Evolutionary conservation across 2,797 vertebrate species (phyloP), one percentile per base, ranked within the genome.

Genomic region (Oreonectes daqikongensis): DNA sequence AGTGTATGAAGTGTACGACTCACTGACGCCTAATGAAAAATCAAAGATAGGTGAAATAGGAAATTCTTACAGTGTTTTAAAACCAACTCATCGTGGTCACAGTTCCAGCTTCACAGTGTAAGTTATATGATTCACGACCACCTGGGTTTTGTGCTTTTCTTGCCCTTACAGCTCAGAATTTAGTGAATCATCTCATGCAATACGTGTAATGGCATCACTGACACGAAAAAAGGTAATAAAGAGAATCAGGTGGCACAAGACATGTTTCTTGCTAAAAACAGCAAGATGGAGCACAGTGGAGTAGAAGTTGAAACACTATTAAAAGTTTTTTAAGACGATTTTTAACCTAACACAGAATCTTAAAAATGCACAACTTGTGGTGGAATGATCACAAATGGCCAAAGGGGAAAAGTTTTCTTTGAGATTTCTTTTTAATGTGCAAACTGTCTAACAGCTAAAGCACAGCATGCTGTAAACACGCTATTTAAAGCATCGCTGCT

Each of bases 61-160:
- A 76, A 57, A 73, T 61, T 68, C 42, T 72, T 73, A 78, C 71
- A 79, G 81, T 78, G 79, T 76, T 72, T 71, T 10, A 76, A 48
- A 82, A 77, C 63, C 79, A 65, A 78, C 65, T 79, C 84, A 80
- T 80, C 79, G 82, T 72, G n/a, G 75, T 69, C 57, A 63, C 71
- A 77, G 53, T 81, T 84, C 52, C 17, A 75, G 61, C 77, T 76
- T 83, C 81, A 85, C 81, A 86, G 79, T 81, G 80, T n/a, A n/a
- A n/a, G n/a, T n/a, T n/a, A n/a, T n/a, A n/a, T n/a, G n/a, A n/a
- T n/a, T n/a, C n/a, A n/a, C n/a, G n/a, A n/a, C n/a, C n/a, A 83
- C 68, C 69, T 79, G 79, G 85, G 83, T 81, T 83, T 92, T 92
- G 91, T 92, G 91, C 90, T 90, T 93, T 83, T 79, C 83, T 50